phyloP scores from a whole-genome alignment of 2,113 vertebrate genomes.

The Thamnaconus septentrionalis region DNA sequence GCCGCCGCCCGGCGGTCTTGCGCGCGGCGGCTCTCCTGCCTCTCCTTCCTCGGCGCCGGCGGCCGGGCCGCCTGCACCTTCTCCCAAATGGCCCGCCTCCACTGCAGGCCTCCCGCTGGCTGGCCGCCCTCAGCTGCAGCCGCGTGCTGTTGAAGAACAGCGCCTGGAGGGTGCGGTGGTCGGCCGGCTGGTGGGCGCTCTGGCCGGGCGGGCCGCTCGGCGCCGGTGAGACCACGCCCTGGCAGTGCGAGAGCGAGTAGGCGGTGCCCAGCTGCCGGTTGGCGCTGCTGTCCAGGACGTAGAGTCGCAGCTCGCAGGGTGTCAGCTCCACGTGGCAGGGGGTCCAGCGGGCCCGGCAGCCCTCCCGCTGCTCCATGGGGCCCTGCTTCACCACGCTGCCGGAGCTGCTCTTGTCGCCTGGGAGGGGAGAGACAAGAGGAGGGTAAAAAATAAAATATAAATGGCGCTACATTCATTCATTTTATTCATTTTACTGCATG shows the following conservation, averaged over 20 bases:
- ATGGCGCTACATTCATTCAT: neutral
- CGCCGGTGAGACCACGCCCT: constrained; percentile 81
- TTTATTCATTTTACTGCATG: constrained; percentile 3
- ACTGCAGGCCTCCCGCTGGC: constrained; percentile 90
- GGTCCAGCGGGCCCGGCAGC: constrained; percentile 85
- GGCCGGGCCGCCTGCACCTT: constrained; percentile 76
- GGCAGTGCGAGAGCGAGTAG: constrained; percentile 88
- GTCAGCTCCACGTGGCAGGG: constrained; percentile 90
- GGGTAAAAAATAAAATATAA: neutral
- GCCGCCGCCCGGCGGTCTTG: constrained; percentile 54
- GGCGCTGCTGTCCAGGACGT: constrained; percentile 87
- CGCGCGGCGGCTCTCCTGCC: constrained; percentile 60
- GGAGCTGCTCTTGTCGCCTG: constrained; percentile 82
- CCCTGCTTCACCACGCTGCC: constrained; percentile 91
- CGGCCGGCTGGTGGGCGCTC: constrained; percentile 67
- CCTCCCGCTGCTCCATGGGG: constrained; percentile 86
- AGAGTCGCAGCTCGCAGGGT: constrained; percentile 86
- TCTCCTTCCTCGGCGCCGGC: neutral
- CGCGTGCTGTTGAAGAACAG: constrained; percentile 88
- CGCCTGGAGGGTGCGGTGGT: constrained; percentile 84
- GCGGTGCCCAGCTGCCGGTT: constrained; percentile 84
- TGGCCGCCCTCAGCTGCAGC: constrained; percentile 86
- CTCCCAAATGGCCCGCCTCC: constrained; percentile 91
- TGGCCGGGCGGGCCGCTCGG: constrained; percentile 46
- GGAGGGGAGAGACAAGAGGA: constrained; percentile 12